A percentile compares a stretch with the other conserved stretches of the same genome.
Evolutionary conservation across 2,797 vertebrate genomes (phyloP).

Genomic region (Eleutherodactylus coqui): DNA sequence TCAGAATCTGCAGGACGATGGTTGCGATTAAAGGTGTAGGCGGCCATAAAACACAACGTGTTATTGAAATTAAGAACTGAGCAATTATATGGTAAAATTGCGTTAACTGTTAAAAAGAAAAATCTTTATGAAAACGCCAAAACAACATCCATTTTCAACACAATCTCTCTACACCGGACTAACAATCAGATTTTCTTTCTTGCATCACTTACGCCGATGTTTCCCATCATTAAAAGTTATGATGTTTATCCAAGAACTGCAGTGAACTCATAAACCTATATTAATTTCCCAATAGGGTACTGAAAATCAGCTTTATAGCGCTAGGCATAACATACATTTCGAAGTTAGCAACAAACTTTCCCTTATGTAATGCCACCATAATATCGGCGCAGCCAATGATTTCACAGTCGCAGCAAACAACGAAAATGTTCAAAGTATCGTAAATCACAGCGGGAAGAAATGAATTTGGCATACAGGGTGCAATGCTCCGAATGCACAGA

Average conservation of each 20-base stretch:
- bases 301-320: conserved; percentile 75
- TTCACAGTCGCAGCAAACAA: conserved; percentile 65
- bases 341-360: conserved; percentile 65
- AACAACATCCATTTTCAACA: conserved; percentile 49
- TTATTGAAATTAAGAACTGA: conserved; percentile 15
- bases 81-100: conserved; percentile 15
- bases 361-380: conserved; percentile 63
- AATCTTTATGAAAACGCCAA: conserved; percentile 42
- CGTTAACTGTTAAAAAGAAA: conserved; percentile 21
- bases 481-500: not conserved
- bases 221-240: conserved; percentile 83
- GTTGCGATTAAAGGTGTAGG: not conserved
- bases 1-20: not conserved
- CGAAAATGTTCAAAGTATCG: conserved; percentile 6
- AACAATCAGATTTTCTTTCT: conserved; percentile 61
- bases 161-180: conserved; percentile 36
- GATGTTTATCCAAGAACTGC: conserved; percentile 79
- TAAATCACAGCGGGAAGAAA: conserved; percentile 40
- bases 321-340: conserved; percentile 69
- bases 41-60: conserved; percentile 6
- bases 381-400: not conserved
- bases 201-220: conserved; percentile 69
- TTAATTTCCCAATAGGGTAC: conserved; percentile 77
- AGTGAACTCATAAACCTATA: conserved; percentile 77
- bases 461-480: conserved; percentile 3